Conservation (phyloP, 2,797 vertebrate species). For the Ctenopoma kingsleyae region DNA sequence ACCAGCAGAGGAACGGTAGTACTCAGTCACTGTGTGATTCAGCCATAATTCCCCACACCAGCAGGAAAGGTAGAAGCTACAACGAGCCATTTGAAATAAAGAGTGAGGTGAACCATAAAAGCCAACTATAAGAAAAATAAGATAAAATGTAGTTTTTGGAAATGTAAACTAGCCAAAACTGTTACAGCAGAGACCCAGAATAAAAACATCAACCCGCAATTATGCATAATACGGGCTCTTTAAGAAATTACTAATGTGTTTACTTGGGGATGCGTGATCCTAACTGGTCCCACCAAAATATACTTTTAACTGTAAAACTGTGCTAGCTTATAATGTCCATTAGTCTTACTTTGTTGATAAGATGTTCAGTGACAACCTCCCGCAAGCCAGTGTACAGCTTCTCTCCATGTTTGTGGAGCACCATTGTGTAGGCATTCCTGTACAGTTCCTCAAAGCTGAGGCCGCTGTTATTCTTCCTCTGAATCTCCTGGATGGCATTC, state of each 20-base stretch:
- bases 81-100: too few species aligned
- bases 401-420: slow-evolving; percentile 98
- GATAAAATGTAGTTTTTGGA: too few species aligned
- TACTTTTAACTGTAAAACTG: slow-evolving; percentile 6
- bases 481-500: slow-evolving; percentile 99
- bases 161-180: too few species aligned
- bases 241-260: not conserved
- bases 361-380: slow-evolving; percentile 98
- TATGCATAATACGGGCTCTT: too few species aligned
- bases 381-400: slow-evolving; percentile 98
- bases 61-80: too few species aligned
- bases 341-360: slow-evolving; percentile 95
- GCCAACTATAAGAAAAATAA: too few species aligned
- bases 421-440: slow-evolving; percentile 99
- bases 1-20: too few species aligned
- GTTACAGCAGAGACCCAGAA: too few species aligned
- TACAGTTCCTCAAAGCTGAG: slow-evolving; percentile 99
- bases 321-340: slow-evolving; percentile 1
- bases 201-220: too few species aligned
- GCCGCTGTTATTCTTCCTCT: slow-evolving; percentile 99
- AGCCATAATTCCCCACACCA: too few species aligned
- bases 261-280: not conserved
- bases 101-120: too few species aligned
- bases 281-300: not conserved
- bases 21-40: too few species aligned